Evolutionary conservation across 2,888 invertebrate species (phyloP).

Genomic region (Apocheima hispidaria): DNA sequence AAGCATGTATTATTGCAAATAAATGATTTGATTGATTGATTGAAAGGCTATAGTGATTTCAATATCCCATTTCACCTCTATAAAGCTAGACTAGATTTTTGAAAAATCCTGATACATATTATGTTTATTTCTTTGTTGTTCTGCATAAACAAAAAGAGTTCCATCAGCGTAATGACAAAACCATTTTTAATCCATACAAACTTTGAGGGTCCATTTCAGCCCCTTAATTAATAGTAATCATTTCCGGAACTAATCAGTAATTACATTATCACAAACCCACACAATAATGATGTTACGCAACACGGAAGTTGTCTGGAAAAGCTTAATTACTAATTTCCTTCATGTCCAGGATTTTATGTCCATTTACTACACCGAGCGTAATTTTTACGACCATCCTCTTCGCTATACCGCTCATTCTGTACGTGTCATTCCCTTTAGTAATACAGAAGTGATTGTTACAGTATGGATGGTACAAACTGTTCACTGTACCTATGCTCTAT

Average conservation of each 20-base stretch:
- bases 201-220: too few species aligned
- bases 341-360: conserved; percentile 7
- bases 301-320: not conserved
- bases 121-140: too few species aligned
- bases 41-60: too few species aligned
- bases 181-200: too few species aligned
- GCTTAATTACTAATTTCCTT: conserved; percentile 6
- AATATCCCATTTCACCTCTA: too few species aligned
- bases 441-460: conserved; percentile 4
- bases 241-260: not conserved
- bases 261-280: not conserved
- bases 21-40: too few species aligned
- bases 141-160: too few species aligned
- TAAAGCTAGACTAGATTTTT: too few species aligned
- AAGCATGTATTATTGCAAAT: too few species aligned
- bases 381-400: conserved; percentile 36
- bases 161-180: too few species aligned
- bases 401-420: conserved; percentile 33
- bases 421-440: conserved; percentile 39
- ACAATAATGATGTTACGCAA: not conserved
- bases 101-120: too few species aligned
- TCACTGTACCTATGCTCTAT: too few species aligned
- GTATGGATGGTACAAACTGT: conserved; percentile 18
- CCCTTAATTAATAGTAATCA: not conserved
- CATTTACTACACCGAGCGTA: conserved; percentile 19